phyloP scores from a whole-genome alignment of 2,888 invertebrate species.

The Drosophila incognita region DNA sequence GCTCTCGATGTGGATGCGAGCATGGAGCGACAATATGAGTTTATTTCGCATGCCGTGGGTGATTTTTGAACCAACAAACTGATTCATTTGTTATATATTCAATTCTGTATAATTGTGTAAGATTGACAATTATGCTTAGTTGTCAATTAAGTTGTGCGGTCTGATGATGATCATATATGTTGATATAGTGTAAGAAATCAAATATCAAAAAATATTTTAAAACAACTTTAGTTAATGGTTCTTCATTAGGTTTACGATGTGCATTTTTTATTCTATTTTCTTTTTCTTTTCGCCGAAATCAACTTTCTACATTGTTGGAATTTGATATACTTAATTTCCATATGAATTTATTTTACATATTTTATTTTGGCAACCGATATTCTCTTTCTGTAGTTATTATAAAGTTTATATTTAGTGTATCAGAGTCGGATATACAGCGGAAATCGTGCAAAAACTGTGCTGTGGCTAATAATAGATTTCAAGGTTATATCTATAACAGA shows the following conservation, averaged over 20 bases:
- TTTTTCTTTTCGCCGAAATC: neutral
- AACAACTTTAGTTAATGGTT: conserved; percentile 8
- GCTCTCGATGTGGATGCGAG: conserved; percentile 85
- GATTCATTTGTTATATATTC: conserved; percentile 45
- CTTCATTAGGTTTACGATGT: conserved; percentile 3
- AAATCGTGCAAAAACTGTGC: neutral
- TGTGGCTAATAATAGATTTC: neutral
- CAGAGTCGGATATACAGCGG: neutral
- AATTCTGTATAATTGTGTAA: neutral
- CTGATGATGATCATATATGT: conserved; percentile 1
- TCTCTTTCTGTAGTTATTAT: no score
- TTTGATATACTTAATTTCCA: conserved; percentile 5
- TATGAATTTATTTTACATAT: conserved; percentile 5
- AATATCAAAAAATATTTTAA: conserved; percentile 21
- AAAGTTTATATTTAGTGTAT: neutral
- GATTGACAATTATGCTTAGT: neutral
- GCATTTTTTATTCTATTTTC: neutral
- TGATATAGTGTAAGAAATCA: conserved; percentile 25
- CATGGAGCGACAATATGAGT: conserved; percentile 86
- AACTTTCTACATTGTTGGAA: conserved; percentile 15
- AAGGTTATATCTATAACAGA: neutral
- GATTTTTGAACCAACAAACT: conserved; percentile 84
- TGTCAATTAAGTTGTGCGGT: neutral
- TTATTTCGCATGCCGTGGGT: conserved; percentile 84
- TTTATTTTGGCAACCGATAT: neutral